phyloP scores from a whole-genome alignment of 2,797 vertebrate genomes.

The Sebastes baramenuke region DNA sequence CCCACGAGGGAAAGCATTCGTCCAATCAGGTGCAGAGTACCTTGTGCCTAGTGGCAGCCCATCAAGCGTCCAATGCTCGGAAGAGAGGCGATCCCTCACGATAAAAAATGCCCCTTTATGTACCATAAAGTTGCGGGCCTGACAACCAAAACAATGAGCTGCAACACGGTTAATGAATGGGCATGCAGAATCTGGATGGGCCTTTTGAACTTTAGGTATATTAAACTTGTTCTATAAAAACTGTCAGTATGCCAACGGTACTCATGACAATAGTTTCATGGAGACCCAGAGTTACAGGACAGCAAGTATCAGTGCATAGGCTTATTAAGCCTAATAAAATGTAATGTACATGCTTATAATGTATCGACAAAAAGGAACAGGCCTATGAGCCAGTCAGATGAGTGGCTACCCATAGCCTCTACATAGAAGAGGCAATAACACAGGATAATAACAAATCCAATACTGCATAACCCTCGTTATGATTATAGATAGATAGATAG shows the following conservation, averaged over 20 bases:
- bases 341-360: neutral
- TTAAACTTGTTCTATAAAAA: neutral
- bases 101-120: too few species aligned
- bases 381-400: neutral
- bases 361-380: neutral
- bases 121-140: too few species aligned
- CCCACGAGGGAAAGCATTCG: too few species aligned
- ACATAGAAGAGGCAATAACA: neutral
- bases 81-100: too few species aligned
- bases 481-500: too few species aligned
- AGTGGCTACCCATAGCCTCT: neutral
- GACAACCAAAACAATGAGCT: neutral
- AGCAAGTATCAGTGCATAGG: neutral
- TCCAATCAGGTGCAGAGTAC: too few species aligned
- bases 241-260: neutral
- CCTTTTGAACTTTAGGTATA: neutral
- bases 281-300: neutral
- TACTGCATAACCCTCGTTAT: neutral
- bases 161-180: neutral
- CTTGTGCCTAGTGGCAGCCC: too few species aligned
- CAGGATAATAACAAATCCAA: neutral
- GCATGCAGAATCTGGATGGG: neutral
- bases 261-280: neutral
- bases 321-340: neutral
- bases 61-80: too few species aligned